phyloP scores from a whole-genome alignment of 1,140 invertebrate species.

The Trissolcus basalis region DNA sequence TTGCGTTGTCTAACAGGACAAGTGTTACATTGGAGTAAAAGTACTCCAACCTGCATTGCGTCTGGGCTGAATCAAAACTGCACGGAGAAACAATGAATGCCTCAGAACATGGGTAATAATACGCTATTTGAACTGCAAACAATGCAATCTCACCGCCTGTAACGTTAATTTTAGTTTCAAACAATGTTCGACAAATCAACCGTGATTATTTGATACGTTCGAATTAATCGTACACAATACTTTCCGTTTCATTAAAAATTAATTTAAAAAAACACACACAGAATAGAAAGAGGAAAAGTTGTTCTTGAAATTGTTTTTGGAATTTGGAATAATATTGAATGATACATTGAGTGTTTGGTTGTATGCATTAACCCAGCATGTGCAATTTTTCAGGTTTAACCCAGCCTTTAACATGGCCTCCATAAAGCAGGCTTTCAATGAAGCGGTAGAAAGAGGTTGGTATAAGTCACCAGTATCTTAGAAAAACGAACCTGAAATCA shows the following conservation, averaged over 20 bases:
- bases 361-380: slow-evolving; percentile 49
- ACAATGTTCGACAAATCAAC: slow-evolving; percentile 13
- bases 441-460: slow-evolving; percentile 91
- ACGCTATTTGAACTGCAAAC: slow-evolving; percentile 36
- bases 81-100: slow-evolving; percentile 81
- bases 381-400: slow-evolving; percentile 84
- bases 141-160: slow-evolving; percentile 17
- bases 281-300: too few species aligned
- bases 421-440: slow-evolving; percentile 94
- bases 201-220: slow-evolving; percentile 10
- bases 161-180: slow-evolving; percentile 24
- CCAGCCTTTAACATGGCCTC: slow-evolving; percentile 92
- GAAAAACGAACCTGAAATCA: slow-evolving; percentile 2
- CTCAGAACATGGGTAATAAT: slow-evolving; percentile 85
- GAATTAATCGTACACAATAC: too few species aligned
- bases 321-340: too few species aligned
- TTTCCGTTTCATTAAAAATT: too few species aligned
- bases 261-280: too few species aligned
- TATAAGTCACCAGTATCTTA: slow-evolving; percentile 31
- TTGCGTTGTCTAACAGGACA: slow-evolving; percentile 63
- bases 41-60: too few species aligned
- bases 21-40: slow-evolving; percentile 51
- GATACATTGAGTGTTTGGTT: not conserved
- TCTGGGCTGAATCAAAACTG: slow-evolving; percentile 47
- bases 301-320: too few species aligned